These are phyloP conservation scores for Tridacna gigas DNA, from an alignment of 2,888 invertebrate species.

Conservation along the genomic window DNA sequence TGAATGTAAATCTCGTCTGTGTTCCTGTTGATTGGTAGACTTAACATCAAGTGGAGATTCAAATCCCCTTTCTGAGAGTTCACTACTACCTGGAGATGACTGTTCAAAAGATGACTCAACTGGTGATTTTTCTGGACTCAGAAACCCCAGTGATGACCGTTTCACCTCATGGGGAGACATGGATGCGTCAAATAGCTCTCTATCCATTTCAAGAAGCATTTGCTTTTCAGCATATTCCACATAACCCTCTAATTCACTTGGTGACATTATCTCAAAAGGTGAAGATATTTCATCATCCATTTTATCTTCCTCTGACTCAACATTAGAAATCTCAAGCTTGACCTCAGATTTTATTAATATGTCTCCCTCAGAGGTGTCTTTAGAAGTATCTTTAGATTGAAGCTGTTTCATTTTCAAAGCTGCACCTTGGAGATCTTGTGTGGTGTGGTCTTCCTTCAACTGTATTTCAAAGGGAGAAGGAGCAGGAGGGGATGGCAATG, in stretches of 20 bases:
- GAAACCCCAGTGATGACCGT: slow-evolving; percentile 55
- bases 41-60: slow-evolving; percentile 66
- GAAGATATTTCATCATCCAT: slow-evolving; percentile 67
- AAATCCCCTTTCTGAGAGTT: slow-evolving; percentile 74
- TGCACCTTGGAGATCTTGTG: slow-evolving; percentile 72
- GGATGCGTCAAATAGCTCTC: slow-evolving; percentile 25
- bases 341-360: neutral
- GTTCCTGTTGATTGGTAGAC: slow-evolving; percentile 26
- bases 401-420: slow-evolving; percentile 70
- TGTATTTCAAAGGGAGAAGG: slow-evolving; percentile 75
- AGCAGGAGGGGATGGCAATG: slow-evolving; percentile 74
- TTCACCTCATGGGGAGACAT: slow-evolving; percentile 42
- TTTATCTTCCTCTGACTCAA: slow-evolving; percentile 28
- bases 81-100: slow-evolving; percentile 78
- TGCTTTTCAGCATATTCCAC: slow-evolving; percentile 65
- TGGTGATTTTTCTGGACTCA: slow-evolving; percentile 66
- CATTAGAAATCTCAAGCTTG: neutral
- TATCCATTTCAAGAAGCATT: slow-evolving; percentile 34
- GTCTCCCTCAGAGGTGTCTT: slow-evolving; percentile 34
- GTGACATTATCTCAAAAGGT: slow-evolving; percentile 83
- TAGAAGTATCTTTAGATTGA: slow-evolving; percentile 41
- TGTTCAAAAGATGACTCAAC: slow-evolving; percentile 78
- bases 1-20: slow-evolving; percentile 42
- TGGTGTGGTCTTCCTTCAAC: slow-evolving; percentile 57
- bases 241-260: slow-evolving; percentile 72